Evolutionary conservation across 1,140 invertebrate genomes (phyloP).

Genomic region (Ptiloglossa arizonensis): DNA sequence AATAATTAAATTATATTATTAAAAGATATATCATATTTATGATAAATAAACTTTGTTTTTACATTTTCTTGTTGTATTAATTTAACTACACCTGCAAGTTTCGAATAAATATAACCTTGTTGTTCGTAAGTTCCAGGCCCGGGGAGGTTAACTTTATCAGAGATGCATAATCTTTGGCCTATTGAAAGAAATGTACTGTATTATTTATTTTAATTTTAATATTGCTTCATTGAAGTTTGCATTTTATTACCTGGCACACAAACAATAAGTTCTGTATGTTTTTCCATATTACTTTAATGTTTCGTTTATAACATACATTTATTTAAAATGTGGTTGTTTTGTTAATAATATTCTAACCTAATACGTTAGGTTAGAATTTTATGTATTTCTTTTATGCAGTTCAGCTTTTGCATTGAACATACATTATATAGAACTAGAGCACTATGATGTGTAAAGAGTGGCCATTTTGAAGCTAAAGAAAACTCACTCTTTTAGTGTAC

Average conservation of each 20-base stretch:
- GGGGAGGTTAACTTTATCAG: constrained; percentile 85
- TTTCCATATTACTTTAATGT: constrained; percentile 45
- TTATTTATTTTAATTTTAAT: constrained; percentile 7
- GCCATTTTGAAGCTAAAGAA: no score
- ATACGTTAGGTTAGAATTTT: no score
- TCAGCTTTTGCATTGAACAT: no score
- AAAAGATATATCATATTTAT: background rate
- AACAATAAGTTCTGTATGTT: constrained; percentile 72
- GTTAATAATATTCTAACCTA: no score
- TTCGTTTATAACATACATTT: background rate
- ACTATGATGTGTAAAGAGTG: no score
- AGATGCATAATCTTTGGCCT: constrained; percentile 88
- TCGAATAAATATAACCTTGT: constrained; percentile 92
- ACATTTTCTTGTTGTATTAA: constrained; percentile 85
- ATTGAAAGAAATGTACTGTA: constrained; percentile 46
- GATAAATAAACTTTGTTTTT: constrained; percentile 44
- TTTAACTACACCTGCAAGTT: constrained; percentile 89
- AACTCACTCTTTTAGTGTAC: no score
- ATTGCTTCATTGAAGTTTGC: background rate
- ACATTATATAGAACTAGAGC: no score
- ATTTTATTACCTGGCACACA: constrained; percentile 81
- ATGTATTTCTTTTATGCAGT: no score
- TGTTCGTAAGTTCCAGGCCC: constrained; percentile 92
- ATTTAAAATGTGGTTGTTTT: background rate
- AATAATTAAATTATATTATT: constrained; percentile 12